Conservation (phyloP, 2,797 vertebrate genomes). For the Australoheros facetus region DNA sequence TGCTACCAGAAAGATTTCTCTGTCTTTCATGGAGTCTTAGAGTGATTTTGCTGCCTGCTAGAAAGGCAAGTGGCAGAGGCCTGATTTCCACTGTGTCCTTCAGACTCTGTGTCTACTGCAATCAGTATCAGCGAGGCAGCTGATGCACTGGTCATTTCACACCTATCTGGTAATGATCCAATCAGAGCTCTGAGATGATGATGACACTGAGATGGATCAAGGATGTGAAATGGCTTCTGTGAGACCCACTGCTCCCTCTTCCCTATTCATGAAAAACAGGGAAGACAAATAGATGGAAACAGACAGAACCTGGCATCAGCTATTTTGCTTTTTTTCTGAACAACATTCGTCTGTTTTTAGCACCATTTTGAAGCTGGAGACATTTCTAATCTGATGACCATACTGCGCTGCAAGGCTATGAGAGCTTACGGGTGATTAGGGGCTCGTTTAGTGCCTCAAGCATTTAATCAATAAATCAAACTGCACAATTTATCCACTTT, state of each 20-base stretch:
- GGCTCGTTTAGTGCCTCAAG: neutral
- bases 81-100: conserved; percentile 23
- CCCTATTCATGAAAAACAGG: neutral
- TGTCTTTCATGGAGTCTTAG: neutral
- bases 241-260: conserved; percentile 15
- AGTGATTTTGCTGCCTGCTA: conserved; percentile 4
- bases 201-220: conserved; percentile 54
- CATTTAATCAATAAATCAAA: neutral
- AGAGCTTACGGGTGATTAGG: neutral
- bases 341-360: conserved; percentile 7
- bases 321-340: conserved; percentile 4
- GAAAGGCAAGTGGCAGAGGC: neutral
- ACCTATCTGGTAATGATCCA: conserved; percentile 61
- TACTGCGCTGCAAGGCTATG: neutral
- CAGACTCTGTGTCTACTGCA: conserved; percentile 38
- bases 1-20: neutral
- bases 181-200: conserved; percentile 50
- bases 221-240: conserved; percentile 52
- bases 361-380: neutral
- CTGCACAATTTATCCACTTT: neutral
- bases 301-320: neutral
- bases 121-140: conserved; percentile 56
- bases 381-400: neutral
- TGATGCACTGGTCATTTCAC: conserved; percentile 61
- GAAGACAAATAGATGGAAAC: neutral